These are phyloP conservation scores for Lasioglossum baleicum DNA, from an alignment of 1,140 invertebrate genomes.

Conservation along the genomic window DNA sequence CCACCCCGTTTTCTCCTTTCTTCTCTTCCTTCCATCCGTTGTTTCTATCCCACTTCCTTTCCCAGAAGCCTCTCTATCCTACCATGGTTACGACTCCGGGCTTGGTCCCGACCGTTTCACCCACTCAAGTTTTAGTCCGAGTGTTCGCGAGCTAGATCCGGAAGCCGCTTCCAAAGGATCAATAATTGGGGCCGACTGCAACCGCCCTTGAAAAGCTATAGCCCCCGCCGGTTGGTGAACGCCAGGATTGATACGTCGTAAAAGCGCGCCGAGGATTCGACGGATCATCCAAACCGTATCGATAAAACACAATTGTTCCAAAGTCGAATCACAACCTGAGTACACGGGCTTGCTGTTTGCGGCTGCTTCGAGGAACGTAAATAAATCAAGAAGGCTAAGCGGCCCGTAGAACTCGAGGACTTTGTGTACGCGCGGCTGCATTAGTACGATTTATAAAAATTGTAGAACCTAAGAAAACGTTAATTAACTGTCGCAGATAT, in stretches of 20 bases:
- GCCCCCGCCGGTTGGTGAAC: constrained; percentile 17
- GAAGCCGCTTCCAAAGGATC: constrained; percentile 68
- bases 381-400: too few species aligned
- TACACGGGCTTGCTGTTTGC: too few species aligned
- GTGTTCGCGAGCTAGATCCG: constrained; percentile 61
- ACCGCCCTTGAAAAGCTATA: constrained; percentile 67
- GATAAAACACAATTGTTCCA: too few species aligned
- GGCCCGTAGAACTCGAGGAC: too few species aligned
- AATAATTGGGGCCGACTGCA: constrained; percentile 66
- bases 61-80: too few species aligned
- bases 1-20: not conserved
- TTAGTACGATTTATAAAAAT: too few species aligned
- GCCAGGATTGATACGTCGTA: constrained; percentile 15
- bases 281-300: not conserved
- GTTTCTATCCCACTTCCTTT: too few species aligned
- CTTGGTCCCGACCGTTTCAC: constrained; percentile 49
- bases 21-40: not conserved
- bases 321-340: too few species aligned
- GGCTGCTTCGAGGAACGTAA: too few species aligned
- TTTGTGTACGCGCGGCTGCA: too few species aligned
- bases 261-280: constrained; percentile 20
- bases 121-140: constrained; percentile 60
- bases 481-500: too few species aligned
- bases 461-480: too few species aligned
- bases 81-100: constrained; percentile 11